Conservation (phyloP, 2,888 invertebrate genomes). For the Diaphora mendica region DNA sequence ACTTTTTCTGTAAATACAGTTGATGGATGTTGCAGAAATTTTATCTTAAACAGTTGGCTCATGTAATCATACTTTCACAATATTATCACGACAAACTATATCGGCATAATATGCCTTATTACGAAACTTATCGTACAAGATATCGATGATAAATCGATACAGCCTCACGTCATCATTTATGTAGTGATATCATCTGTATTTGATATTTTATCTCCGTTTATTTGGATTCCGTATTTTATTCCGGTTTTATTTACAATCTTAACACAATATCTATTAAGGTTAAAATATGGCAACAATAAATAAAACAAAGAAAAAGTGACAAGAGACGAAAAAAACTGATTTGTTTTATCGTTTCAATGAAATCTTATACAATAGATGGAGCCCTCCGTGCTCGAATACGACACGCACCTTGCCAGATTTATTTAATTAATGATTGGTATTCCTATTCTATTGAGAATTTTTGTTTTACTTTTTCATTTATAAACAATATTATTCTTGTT, state of each 20-base stretch:
- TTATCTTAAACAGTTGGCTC: constrained; percentile 25
- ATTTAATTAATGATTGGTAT: not conserved
- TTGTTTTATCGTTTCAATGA: not conserved
- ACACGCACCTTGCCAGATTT: not conserved
- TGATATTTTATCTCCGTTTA: not conserved
- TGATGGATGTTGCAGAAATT: constrained; percentile 34
- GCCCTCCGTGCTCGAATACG: not conserved
- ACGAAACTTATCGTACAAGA: constrained; percentile 36
- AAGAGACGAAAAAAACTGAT: too few relatives aligned
- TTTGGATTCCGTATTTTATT: not conserved
- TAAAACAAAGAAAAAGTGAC: not conserved
- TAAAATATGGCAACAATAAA: not conserved
- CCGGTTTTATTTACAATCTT: not conserved
- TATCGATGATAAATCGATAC: constrained; percentile 23
- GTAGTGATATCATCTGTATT: not conserved
- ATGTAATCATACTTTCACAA: constrained; percentile 44
- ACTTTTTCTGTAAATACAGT: not conserved
- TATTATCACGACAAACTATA: constrained; percentile 43
- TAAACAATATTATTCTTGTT: not conserved
- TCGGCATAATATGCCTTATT: constrained; percentile 35
- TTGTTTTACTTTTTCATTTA: not conserved
- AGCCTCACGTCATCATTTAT: constrained; percentile 28
- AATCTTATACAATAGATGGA: not conserved
- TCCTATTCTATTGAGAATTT: not conserved
- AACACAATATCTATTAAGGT: not conserved